phyloP scores from a whole-genome alignment of 2,113 vertebrate genomes.

The Ophthalmotilapia sp. region DNA sequence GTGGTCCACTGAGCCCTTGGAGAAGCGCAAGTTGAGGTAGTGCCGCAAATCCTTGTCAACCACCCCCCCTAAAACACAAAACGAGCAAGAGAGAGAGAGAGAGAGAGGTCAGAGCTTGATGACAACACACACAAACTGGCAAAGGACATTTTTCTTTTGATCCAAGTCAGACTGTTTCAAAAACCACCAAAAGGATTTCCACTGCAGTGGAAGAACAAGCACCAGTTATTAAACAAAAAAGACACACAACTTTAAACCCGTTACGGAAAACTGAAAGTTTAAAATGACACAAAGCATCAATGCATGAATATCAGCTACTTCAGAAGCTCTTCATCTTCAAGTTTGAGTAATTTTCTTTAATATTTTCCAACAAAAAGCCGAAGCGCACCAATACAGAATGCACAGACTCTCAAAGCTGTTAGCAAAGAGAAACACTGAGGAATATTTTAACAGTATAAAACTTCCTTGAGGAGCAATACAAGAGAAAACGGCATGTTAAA shows the following conservation, averaged over 20 bases:
- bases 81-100: background rate
- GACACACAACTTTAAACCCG: background rate
- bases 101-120: background rate
- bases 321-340: background rate
- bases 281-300: background rate
- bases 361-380: background rate
- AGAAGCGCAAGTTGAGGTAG: slow-evolving; percentile 99
- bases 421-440: background rate
- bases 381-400: background rate
- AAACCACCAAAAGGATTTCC: background rate
- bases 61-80: slow-evolving; percentile 81
- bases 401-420: background rate
- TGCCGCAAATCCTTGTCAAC: slow-evolving; percentile 99
- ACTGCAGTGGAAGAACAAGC: background rate
- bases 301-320: background rate
- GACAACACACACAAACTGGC: background rate
- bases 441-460: background rate
- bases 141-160: background rate
- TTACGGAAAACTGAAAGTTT: background rate
- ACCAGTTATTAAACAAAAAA: background rate
- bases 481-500: background rate
- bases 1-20: slow-evolving; percentile 98
- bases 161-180: background rate
- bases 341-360: background rate
- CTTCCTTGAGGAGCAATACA: background rate